Evolutionary conservation across 1,140 invertebrate species (phyloP), one percentile per base, ranked within the genome.

Genomic region (Aculops lycopersici): DNA sequence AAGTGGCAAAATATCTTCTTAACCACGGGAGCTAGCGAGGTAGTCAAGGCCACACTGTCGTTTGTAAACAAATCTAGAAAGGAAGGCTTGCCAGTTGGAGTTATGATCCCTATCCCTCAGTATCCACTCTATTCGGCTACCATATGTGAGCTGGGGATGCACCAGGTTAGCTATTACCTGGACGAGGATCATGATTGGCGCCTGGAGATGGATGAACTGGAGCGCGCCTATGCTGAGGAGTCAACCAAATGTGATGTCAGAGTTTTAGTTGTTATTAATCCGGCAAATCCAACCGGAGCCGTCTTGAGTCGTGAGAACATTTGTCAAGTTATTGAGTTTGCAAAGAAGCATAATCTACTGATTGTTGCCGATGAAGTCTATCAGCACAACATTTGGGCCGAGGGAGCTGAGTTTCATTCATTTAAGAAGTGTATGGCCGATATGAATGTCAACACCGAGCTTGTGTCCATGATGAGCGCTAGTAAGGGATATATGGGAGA

Each of bases 101-200:
- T 95, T 0, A 72, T 97, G 75, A 74, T 95, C 46, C 88, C 90
- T 1, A 94, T 94, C 53, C 90, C 90, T 0, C 86, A 95, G 55
- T 98, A 97, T 62, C 90, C 90, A 14, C 59, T 97, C 0, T 97
- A 97, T 58, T 86, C 84, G 1, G 88, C 90, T 2, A 76, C 81
- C 0, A 60, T 94, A 17, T 73, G 77, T 16, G 83, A 92, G 58
- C 86, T 77, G 54, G 70, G 74, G 42, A 68, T 92, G 51, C 46
- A 59, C 15, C 73, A 77, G 64, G 66, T 88, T 36, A 74, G 72
- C 1, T 97, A 97, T 57, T 95, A 73, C 55, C 59, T 97, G 43
- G 68, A 97, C 59, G 90, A 97, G 58, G 67, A 66, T 1, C 70
- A 70, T 31, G 70, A 72, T 47, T 97, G 90, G 90, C 69, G 67